Evolutionary conservation across 2,888 invertebrate genomes (phyloP).

Genomic region (Alviniconcha strummeri): DNA sequence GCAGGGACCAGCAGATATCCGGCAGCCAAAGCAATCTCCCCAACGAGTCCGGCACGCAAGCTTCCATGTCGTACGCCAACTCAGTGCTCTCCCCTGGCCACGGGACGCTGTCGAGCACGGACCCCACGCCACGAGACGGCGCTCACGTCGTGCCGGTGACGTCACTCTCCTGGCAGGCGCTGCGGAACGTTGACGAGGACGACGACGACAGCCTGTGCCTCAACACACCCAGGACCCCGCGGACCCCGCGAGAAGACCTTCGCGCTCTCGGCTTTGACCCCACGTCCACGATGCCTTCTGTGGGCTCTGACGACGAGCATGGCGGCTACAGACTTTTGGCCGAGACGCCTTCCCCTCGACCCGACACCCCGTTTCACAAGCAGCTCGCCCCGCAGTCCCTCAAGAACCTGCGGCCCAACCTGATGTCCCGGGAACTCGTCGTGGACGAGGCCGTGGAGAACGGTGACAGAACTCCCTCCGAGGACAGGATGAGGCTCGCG

Average conservation of each 20-base stretch:
- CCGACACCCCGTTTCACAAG: constrained; percentile 25
- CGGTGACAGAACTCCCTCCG: too few species aligned
- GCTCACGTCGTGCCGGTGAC: constrained; percentile 5
- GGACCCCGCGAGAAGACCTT: constrained; percentile 6
- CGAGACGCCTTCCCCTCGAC: constrained; percentile 9
- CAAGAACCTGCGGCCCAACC: not conserved
- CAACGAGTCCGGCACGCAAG: not conserved
- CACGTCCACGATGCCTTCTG: constrained; percentile 12
- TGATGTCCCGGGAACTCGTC: not conserved
- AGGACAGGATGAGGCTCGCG: not conserved
- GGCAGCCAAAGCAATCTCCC: constrained; percentile 20
- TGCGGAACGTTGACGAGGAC: not conserved
- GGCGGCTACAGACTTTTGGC: constrained; percentile 5
- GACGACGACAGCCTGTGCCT: constrained; percentile 7
- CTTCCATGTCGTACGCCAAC: not conserved
- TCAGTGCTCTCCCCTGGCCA: not conserved
- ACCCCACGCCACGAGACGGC: constrained; percentile 9
- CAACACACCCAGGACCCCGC: not conserved
- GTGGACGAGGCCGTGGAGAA: constrained; percentile 7
- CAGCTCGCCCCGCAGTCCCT: not conserved
- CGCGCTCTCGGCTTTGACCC: constrained; percentile 1
- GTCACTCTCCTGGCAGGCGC: not conserved
- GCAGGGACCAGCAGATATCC: not conserved
- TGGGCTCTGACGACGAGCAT: constrained; percentile 20
- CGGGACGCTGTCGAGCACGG: constrained; percentile 7